Percentiles rank a stretch among this genome's conserved stretches.
phyloP scores from a whole-genome alignment of 2,113 vertebrate species.

The Passer domesticus region DNA sequence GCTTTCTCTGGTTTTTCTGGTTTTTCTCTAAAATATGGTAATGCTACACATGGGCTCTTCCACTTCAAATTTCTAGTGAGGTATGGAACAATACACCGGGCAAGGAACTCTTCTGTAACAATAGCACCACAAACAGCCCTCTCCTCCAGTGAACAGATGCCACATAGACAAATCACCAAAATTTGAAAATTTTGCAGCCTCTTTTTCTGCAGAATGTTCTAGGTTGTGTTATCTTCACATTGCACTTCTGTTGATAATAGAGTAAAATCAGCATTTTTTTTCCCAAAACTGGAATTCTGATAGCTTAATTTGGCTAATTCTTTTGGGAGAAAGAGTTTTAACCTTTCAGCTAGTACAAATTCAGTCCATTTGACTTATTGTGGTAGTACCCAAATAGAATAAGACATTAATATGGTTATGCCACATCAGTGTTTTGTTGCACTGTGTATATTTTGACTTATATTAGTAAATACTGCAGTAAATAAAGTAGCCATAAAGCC shows the following conservation, averaged over 20 bases:
- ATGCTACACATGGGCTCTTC: rapidly evolving
- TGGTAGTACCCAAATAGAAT: background rate
- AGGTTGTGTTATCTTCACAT: background rate
- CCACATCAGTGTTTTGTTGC: background rate
- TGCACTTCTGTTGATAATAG: background rate
- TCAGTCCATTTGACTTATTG: background rate
- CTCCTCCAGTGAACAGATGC: background rate
- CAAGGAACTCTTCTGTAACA: background rate
- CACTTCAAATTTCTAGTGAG: background rate
- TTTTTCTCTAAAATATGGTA: background rate
- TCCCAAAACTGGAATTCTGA: background rate
- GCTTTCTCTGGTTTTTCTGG: background rate
- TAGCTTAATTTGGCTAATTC: background rate
- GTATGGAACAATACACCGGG: rapidly evolving
- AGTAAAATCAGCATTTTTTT: background rate
- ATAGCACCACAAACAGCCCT: rapidly evolving
- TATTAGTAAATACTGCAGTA: background rate
- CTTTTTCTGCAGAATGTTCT: background rate
- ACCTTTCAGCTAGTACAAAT: background rate
- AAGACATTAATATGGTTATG: background rate
- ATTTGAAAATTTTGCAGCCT: background rate
- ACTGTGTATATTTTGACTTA: background rate
- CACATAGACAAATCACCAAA: background rate
- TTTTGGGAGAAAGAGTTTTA: background rate
- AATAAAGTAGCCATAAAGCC: background rate